phyloP scores from a whole-genome alignment of 2,888 invertebrate species.

The Cheilosia grossa region DNA sequence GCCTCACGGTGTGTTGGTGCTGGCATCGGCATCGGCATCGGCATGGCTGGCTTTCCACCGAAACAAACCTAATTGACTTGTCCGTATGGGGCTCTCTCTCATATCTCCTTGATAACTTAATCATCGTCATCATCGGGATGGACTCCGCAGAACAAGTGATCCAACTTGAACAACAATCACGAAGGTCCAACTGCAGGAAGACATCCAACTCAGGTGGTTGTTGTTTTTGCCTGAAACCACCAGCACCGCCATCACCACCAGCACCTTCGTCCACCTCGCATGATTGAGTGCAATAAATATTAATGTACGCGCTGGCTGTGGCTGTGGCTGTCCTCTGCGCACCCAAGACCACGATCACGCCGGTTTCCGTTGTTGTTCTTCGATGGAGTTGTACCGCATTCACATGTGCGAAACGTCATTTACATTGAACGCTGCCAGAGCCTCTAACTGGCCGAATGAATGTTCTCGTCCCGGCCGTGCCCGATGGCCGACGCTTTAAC shows the following conservation, averaged over 20 bases:
- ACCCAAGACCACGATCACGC: constrained; percentile 48
- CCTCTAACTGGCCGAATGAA: constrained; percentile 5
- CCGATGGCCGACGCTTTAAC: constrained; percentile 6
- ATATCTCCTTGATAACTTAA: constrained; percentile 68
- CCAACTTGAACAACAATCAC: constrained; percentile 47
- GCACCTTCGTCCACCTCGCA: constrained; percentile 55
- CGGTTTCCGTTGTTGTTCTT: constrained; percentile 32
- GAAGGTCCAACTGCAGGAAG: constrained; percentile 47
- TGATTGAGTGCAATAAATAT: constrained; percentile 72
- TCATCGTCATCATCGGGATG: constrained; percentile 51
- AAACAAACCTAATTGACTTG: constrained; percentile 70
- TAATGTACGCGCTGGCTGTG: constrained; percentile 58
- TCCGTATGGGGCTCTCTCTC: constrained; percentile 53
- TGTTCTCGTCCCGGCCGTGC: neutral
- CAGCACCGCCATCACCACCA: constrained; percentile 1
- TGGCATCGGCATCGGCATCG: constrained; percentile 8
- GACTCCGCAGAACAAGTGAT: constrained; percentile 57
- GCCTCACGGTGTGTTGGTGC: constrained; percentile 39
- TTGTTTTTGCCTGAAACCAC: constrained; percentile 31
- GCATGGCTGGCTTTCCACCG: constrained; percentile 32
- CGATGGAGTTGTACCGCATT: neutral
- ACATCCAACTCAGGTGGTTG: constrained; percentile 30
- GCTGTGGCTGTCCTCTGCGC: constrained; percentile 9
- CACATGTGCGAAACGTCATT: constrained; percentile 40
- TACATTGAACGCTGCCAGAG: constrained; percentile 24